Conservation (phyloP, 2,797 vertebrate species). For the Ctenochaetus hawaiiensis region DNA sequence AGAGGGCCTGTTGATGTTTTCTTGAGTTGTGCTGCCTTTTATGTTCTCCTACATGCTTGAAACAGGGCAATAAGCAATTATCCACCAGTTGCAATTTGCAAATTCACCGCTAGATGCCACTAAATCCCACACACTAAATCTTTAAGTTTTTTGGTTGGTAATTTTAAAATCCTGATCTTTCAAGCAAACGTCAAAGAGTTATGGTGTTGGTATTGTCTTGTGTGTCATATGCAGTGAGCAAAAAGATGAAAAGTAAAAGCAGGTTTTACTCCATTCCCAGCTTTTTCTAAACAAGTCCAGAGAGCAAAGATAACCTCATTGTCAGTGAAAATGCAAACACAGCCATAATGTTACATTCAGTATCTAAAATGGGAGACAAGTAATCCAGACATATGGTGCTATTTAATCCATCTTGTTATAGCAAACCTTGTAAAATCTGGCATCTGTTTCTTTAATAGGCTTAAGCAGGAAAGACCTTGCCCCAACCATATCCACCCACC, state of each 20-base stretch:
- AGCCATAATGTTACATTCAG: conserved; percentile 25
- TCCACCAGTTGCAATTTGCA: no score
- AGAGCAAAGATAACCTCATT: conserved; percentile 33
- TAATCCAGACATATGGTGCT: conserved; percentile 59
- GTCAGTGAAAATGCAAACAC: conserved; percentile 31
- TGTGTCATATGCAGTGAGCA: not conserved
- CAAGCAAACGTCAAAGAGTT: not conserved
- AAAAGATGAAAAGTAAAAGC: conserved; percentile 8
- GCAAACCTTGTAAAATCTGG: conserved; percentile 68
- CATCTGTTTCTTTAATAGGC: conserved; percentile 75
- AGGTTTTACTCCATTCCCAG: not conserved
- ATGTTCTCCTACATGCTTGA: no score
- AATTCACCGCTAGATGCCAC: no score
- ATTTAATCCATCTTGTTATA: conserved; percentile 67
- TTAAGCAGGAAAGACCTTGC: conserved; percentile 71
- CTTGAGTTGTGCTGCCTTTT: no score
- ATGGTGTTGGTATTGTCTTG: not conserved
- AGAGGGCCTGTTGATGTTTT: no score
- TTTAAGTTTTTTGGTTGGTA: not conserved
- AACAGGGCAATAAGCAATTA: no score
- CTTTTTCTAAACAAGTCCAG: conserved; percentile 16
- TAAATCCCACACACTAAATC: no score
- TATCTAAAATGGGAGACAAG: conserved; percentile 38
- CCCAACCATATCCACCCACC: conserved; percentile 52
- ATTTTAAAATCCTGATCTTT: conserved; percentile 16